Percentiles rank a stretch among this genome's conserved stretches.
phyloP scores from a whole-genome alignment of 2,888 invertebrate species.

The Corbicula japonica region DNA sequence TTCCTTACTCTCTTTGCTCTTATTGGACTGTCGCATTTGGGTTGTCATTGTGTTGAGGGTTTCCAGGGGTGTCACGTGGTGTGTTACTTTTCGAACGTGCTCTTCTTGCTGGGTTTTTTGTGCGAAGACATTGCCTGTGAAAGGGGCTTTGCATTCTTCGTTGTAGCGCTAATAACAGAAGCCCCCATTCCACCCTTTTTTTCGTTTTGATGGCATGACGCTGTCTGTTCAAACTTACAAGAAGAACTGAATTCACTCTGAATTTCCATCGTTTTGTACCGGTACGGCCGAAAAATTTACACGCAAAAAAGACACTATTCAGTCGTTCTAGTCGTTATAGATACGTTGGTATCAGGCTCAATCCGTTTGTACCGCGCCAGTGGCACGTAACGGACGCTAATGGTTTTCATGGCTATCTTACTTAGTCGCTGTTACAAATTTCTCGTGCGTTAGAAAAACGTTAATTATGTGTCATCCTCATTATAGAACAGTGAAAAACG shows the following conservation, averaged over 20 bases:
- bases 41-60: constrained; percentile 40
- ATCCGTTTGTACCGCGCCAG: constrained; percentile 26
- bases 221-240: constrained; percentile 1
- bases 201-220: constrained; percentile 30
- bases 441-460: constrained; percentile 40
- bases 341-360: constrained; percentile 25
- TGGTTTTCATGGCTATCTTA: constrained; percentile 46
- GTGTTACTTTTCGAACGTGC: constrained; percentile 26
- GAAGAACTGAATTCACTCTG: constrained; percentile 24
- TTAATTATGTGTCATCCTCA: too few relatives aligned
- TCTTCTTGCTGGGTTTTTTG: constrained; percentile 36
- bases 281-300: constrained; percentile 13
- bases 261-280: constrained; percentile 23
- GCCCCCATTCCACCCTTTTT: constrained; percentile 32
- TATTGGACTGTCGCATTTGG: constrained; percentile 38
- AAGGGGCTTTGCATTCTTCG: constrained; percentile 37
- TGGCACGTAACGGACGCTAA: constrained; percentile 31
- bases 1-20: constrained; percentile 37
- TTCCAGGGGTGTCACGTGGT: constrained; percentile 44
- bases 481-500: too few relatives aligned
- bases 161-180: constrained; percentile 25
- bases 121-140: constrained; percentile 31
- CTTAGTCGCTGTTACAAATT: constrained; percentile 32
- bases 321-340: constrained; percentile 27
- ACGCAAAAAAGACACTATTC: constrained; percentile 5